Conservation (phyloP, 2,888 invertebrate species). For the Stenurella melanura region DNA sequence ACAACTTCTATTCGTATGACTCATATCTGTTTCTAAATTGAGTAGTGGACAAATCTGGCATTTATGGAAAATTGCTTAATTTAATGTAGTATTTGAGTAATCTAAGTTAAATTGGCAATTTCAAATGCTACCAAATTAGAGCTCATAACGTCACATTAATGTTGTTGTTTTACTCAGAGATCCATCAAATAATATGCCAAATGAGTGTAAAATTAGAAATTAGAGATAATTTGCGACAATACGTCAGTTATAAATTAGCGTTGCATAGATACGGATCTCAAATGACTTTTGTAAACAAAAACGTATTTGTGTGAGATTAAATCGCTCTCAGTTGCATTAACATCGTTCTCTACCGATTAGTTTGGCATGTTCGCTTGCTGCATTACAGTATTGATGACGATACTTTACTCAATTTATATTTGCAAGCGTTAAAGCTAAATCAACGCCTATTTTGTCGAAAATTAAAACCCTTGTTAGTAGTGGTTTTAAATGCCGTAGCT, state of each 20-base stretch:
- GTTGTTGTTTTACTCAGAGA: not conserved
- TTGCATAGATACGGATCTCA: not conserved
- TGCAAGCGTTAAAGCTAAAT: slow-evolving; percentile 10
- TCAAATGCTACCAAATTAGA: not conserved
- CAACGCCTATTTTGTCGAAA: not conserved
- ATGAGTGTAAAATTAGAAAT: slow-evolving; percentile 5
- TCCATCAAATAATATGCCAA: slow-evolving; percentile 18
- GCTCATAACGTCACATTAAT: not conserved
- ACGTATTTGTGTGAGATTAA: not conserved
- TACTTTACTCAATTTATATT: slow-evolving; percentile 21
- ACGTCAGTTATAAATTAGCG: not conserved
- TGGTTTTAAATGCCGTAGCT: not conserved
- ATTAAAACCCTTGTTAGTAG: slow-evolving; percentile 7
- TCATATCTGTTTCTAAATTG: too few species aligned
- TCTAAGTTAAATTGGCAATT: too few species aligned
- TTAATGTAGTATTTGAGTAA: too few species aligned
- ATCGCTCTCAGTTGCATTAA: not conserved
- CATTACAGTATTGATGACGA: slow-evolving; percentile 13
- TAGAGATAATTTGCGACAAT: not conserved
- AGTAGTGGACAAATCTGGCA: too few species aligned
- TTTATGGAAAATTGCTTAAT: too few species aligned
- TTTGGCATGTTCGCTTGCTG: not conserved
- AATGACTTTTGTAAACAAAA: slow-evolving; percentile 8
- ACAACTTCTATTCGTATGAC: too few species aligned
- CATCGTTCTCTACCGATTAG: not conserved